phyloP scores from a whole-genome alignment of 2,888 invertebrate species.

The Acanthopleura granulata region DNA sequence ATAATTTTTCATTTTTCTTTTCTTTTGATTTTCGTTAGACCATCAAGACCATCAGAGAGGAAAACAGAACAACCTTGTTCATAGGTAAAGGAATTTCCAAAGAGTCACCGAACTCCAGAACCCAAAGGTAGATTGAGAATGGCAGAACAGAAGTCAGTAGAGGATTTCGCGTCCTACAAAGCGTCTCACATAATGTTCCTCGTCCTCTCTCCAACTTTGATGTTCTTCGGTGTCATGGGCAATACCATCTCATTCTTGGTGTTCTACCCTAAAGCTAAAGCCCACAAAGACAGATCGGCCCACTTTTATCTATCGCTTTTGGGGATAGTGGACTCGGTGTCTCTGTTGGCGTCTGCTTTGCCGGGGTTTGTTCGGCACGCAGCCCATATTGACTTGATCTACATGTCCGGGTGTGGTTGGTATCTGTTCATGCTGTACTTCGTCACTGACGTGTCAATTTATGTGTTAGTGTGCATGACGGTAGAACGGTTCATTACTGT shows the following conservation, averaged over 20 bases:
- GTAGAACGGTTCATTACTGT: not conserved
- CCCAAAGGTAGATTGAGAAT: not conserved
- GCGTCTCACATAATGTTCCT: not conserved
- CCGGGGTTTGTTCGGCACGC: not conserved
- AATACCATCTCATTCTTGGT: slow-evolving; percentile 1
- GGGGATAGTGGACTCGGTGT: not conserved
- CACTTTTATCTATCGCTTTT: not conserved
- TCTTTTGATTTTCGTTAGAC: too few relatives aligned
- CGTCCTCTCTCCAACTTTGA: not conserved
- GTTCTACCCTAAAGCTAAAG: not conserved
- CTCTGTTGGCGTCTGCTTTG: not conserved
- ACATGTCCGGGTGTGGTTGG: not conserved
- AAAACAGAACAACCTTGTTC: too few relatives aligned
- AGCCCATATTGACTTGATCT: not conserved
- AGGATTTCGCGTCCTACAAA: not conserved
- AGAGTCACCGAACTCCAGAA: too few relatives aligned
- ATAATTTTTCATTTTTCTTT: too few relatives aligned
- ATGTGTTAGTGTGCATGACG: slow-evolving; percentile 2
- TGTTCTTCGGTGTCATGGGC: not conserved
- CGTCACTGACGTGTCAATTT: slow-evolving; percentile 13
- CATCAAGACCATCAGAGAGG: too few relatives aligned
- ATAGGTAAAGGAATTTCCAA: too few relatives aligned
- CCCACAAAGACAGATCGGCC: not conserved
- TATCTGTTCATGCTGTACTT: slow-evolving; percentile 1
- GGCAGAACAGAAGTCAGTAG: not conserved